Evolutionary conservation across 2,113 vertebrate species (phyloP).

Genomic region (Puma concolor): DNA sequence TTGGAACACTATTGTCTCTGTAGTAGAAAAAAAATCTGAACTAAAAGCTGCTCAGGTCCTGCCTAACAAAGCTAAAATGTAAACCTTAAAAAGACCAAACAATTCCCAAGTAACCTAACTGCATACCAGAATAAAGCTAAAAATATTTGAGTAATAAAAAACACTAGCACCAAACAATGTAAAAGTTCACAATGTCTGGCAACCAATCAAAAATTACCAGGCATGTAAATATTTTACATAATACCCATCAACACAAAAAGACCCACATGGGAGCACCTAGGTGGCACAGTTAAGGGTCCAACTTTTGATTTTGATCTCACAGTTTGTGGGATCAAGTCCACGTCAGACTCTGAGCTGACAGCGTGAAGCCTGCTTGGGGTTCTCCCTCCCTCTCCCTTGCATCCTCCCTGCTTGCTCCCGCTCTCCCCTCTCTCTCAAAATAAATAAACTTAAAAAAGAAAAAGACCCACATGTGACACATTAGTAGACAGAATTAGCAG

Average conservation of each 20-base stretch:
- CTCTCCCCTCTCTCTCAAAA: too few relatives aligned
- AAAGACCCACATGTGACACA: not conserved
- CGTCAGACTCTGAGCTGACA: too few relatives aligned
- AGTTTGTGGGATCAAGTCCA: too few relatives aligned
- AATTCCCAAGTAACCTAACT: not conserved
- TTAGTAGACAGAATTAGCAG: not conserved
- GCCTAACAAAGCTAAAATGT: not conserved
- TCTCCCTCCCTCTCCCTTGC: too few relatives aligned
- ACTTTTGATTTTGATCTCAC: too few relatives aligned
- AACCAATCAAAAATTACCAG: not conserved
- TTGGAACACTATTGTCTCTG: not conserved
- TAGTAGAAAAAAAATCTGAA: not conserved
- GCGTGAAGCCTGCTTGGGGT: too few relatives aligned
- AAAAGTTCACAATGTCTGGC: not conserved
- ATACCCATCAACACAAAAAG: not conserved
- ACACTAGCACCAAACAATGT: not conserved
- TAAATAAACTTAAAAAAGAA: too few relatives aligned
- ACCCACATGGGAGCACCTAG: not conserved
- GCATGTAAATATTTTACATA: not conserved
- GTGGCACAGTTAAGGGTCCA: too few relatives aligned
- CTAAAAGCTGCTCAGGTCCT: not conserved
- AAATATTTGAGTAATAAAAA: not conserved
- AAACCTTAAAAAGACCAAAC: not conserved
- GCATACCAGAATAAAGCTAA: not conserved
- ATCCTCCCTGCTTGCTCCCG: too few relatives aligned